A percentile compares a stretch with the other conserved stretches of the same genome.
phyloP scores from a whole-genome alignment of 2,113 vertebrate genomes.

The Sylvicapra grimmia region DNA sequence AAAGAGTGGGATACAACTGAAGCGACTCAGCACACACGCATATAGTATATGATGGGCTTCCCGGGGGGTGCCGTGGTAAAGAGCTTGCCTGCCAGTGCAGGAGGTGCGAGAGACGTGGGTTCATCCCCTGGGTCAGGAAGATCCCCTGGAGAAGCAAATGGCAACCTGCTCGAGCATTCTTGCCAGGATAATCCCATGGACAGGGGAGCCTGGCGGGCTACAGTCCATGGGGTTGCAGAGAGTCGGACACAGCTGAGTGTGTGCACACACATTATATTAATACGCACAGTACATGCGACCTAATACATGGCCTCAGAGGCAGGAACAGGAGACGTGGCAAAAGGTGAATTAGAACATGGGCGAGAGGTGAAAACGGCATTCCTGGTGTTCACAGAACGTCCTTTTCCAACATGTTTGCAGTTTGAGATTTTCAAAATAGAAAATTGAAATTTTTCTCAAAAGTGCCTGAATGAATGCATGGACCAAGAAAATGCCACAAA shows the following conservation, averaged over 20 bases:
- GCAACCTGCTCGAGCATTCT: not conserved
- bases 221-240: not conserved
- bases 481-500: not conserved
- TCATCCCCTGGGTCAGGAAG: not conserved
- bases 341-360: too few species aligned
- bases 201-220: not conserved
- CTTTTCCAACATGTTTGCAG: not conserved
- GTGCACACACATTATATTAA: not conserved
- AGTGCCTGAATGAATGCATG: not conserved
- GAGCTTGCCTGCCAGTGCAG: accelerated
- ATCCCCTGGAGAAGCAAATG: not conserved
- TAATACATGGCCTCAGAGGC: not conserved
- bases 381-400: not conserved
- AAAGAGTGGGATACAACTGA: not conserved
- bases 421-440: not conserved
- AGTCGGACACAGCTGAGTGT: accelerated
- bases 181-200: not conserved
- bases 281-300: too few species aligned
- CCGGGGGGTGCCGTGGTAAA: accelerated
- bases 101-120: not conserved
- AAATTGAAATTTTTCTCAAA: not conserved
- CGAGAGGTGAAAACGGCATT: not conserved
- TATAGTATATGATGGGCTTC: accelerated
- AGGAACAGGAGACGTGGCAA: not conserved
- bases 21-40: accelerated